Percentiles rank a stretch among this genome's conserved stretches.
Evolutionary conservation across 2,888 invertebrate species (phyloP).

Genomic region (Amitus sp.): DNA sequence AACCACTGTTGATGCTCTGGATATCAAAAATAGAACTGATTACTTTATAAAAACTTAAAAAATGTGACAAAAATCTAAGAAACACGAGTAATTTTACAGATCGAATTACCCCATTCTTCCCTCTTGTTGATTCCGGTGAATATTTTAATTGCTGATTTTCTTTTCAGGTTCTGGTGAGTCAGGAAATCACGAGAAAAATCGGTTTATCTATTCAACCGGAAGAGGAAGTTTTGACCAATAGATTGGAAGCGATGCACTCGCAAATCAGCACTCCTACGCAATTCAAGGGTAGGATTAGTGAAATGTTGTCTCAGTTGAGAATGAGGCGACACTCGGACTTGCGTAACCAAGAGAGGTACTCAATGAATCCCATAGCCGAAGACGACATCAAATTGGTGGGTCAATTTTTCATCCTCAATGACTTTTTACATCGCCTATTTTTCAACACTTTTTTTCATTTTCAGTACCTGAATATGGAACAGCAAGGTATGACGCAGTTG

Average conservation of each 20-base stretch:
- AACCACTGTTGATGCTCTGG: no score
- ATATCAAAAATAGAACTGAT: no score
- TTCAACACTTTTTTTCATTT: no score
- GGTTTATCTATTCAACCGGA: constrained; percentile 89
- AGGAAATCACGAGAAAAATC: constrained; percentile 88
- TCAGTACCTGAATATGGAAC: constrained; percentile 86
- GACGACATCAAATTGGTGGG: constrained; percentile 71
- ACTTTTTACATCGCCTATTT: constrained; percentile 6
- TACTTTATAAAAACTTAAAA: no score
- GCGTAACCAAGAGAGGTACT: constrained; percentile 77
- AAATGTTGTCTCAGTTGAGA: constrained; percentile 87
- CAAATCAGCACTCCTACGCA: constrained; percentile 92
- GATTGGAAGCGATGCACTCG: constrained; percentile 86
- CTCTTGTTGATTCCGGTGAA: no score
- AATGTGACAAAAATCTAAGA: no score
- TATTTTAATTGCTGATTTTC: no score
- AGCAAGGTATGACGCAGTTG: constrained; percentile 88
- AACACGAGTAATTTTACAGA: no score
- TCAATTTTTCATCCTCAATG: constrained; percentile 16
- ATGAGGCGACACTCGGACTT: constrained; percentile 73
- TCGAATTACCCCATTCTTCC: no score
- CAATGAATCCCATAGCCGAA: constrained; percentile 75
- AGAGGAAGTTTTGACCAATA: constrained; percentile 89
- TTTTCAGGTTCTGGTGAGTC: constrained; percentile 82
- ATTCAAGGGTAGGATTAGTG: constrained; percentile 92